Base-by-base conservation (phyloP, 2,113 vertebrate genomes). In the Muntiacus reevesi region DNA sequence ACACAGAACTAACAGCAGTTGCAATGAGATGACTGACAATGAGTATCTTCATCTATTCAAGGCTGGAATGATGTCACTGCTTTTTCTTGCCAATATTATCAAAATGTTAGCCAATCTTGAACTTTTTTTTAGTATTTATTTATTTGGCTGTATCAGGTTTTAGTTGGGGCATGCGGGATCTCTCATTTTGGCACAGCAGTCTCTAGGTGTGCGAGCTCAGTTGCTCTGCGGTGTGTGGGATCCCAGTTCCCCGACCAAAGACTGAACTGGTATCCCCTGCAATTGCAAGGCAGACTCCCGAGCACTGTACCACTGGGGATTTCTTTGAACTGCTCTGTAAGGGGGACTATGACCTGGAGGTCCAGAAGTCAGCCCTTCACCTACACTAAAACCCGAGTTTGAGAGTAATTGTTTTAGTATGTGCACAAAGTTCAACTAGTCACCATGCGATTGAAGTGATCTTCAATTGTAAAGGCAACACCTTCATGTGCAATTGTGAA, bases 1-100 rank as follows among this genome's bases (percentile, higher is more conserved):
- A 47, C 76, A 47, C n/a, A 67, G 36, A 10, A 6, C 33, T 14
- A 27, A 52, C 59, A n/a, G 83, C 59, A 19, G 47, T 0, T 36
- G 16, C 2, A 7, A 1, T 27, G 74, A 55, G 47, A 19, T 52
- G 74, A 30, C 3, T 0, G 8, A 21, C 6, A 28, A 0, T 19
- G 21, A 45, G 50, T 11, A 23, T 52, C 52, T 87, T 59, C 47
- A 71, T 23, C 55, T 45, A 36, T 15, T 27, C 55, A 36, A 64
- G 30, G 57, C 30, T 55, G 47, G 43, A 86, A 52, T 54, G 21
- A 7, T 8, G 19, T n/a, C 7, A 9, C 30, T 59, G 36, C 28
- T n/a, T 60, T 89, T 79, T 52, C 27, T 85, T 85, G 84, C 23
- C 23, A 55, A 2, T 7, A 50, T 45, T 50, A 71, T 36, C n/a